Evolutionary conservation across 2,888 invertebrate species (phyloP), one percentile per base, ranked within the genome.

Genomic region (Steinernema scapterisci): DNA sequence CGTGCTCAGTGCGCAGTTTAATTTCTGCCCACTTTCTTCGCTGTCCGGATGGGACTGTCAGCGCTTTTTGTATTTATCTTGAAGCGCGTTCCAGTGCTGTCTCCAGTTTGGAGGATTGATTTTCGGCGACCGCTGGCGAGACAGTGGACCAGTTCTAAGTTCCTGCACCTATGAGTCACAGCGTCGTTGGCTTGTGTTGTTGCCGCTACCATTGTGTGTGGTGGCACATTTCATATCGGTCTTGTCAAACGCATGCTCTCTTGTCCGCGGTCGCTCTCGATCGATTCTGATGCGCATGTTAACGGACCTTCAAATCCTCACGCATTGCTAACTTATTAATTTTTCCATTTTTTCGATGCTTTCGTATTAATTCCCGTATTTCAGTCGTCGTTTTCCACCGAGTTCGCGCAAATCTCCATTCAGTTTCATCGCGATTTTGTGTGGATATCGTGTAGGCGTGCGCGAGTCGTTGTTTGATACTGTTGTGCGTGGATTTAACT

Each of bases 61-160:
- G 13, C 6, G 31, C 27, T 63, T 16, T 38, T 63, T 63, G 25
- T 63, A 48, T 31, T 54, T 54, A 63, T 31, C 25, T 31, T 63
- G 31, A 27, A 31, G 31, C 13, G 31, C 21, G 63, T 63, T 63
- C 63, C 63, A 63, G 63, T 38, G 63, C 63, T 63, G 21, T 31
- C 16, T 25, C 63, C 25, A 54, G 54, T 54, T 63, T 31, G 16
- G 63, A 11, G 6, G 38, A 31, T 63, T 63, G 63, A 31, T 63
- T 63, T 63, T 63, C 31, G 31, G n/a, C 63, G 21, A 25, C 48
- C 63, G 63, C 63, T 16, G n/a, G 63, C 63, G 63, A 63, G 63
- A 63, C 63, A 63, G 27, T 27, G 27, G 63, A 63, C 63, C 63
- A 63, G 63, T 63, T 63, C 31, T 63, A 31, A 63, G 63, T 63